Evolutionary conservation across 2,113 vertebrate species (phyloP).

Genomic region (Panthera uncia): DNA sequence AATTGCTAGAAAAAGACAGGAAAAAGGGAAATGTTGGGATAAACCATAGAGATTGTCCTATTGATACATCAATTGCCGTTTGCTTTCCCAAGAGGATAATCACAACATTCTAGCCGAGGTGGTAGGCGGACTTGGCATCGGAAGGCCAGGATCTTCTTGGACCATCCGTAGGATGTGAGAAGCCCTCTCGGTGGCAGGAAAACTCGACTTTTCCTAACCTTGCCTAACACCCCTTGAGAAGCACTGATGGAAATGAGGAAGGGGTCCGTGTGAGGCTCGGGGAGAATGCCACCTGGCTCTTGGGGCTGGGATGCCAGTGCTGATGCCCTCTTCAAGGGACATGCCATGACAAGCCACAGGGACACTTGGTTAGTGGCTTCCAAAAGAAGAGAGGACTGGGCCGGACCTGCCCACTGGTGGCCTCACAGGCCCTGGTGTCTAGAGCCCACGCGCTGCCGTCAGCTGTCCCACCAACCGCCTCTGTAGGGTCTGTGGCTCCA

Average conservation of each 20-base stretch:
- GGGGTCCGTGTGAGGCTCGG: not conserved
- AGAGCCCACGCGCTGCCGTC: no score
- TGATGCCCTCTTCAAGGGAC: not conserved
- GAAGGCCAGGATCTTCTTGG: not conserved
- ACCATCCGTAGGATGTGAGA: not conserved
- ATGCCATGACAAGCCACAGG: not conserved
- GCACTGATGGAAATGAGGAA: not conserved
- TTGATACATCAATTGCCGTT: not conserved
- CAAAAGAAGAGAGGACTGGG: accelerated
- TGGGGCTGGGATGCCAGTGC: not conserved
- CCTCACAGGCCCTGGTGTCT: no score
- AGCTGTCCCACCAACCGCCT: no score
- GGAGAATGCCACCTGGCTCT: not conserved
- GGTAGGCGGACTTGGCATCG: not conserved
- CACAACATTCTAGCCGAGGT: not conserved
- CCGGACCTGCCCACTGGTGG: not conserved
- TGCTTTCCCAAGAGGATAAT: not conserved
- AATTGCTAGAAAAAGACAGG: not conserved
- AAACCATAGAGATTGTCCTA: not conserved
- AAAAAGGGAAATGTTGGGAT: not conserved
- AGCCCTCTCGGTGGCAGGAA: not conserved
- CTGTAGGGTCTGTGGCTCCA: no score
- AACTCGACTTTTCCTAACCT: not conserved
- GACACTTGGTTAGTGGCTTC: not conserved
- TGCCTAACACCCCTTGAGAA: not conserved